A percentile compares a stretch with the other conserved stretches of the same genome.
These are phyloP conservation scores for Anhinga anhinga DNA, from an alignment of 2,113 vertebrate genomes.

Conservation along the genomic window DNA sequence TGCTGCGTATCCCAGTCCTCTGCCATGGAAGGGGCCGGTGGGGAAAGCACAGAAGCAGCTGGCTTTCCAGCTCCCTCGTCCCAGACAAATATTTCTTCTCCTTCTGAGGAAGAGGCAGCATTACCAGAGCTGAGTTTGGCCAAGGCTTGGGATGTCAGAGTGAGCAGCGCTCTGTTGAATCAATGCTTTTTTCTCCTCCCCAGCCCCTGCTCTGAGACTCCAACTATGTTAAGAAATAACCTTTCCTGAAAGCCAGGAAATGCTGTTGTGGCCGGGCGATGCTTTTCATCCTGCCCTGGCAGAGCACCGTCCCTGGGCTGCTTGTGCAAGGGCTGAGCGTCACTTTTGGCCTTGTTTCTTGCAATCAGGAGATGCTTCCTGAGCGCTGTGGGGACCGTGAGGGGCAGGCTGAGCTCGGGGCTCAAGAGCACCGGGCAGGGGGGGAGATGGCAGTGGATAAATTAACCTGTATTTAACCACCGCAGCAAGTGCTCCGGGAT, in stretches of 20 bases:
- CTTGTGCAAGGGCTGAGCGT: neutral
- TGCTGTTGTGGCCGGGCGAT: accelerated
- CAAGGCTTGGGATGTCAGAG: neutral
- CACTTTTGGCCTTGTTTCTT: neutral
- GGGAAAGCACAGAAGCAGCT: accelerated
- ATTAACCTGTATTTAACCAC: no score
- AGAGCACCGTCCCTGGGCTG: neutral
- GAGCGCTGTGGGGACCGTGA: accelerated
- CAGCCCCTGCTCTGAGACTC: neutral
- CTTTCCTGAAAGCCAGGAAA: neutral
- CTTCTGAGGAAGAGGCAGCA: neutral
- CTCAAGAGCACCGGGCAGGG: accelerated
- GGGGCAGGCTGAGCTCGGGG: neutral
- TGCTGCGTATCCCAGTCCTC: neutral
- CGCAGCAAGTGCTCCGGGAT: neutral
- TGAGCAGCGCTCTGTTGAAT: neutral
- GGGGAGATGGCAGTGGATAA: accelerated
- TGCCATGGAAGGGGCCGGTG: accelerated
- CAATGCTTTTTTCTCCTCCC: neutral
- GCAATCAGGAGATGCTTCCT: neutral
- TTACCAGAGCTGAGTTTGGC: neutral
- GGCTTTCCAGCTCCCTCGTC: neutral
- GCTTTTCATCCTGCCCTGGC: neutral
- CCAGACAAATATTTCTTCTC: neutral
- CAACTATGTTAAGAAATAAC: neutral